A percentile compares a stretch with the other conserved stretches of the same genome.
Conservation (phyloP, 1,140 invertebrate genomes). For the Drosophila biarmipes region DNA sequence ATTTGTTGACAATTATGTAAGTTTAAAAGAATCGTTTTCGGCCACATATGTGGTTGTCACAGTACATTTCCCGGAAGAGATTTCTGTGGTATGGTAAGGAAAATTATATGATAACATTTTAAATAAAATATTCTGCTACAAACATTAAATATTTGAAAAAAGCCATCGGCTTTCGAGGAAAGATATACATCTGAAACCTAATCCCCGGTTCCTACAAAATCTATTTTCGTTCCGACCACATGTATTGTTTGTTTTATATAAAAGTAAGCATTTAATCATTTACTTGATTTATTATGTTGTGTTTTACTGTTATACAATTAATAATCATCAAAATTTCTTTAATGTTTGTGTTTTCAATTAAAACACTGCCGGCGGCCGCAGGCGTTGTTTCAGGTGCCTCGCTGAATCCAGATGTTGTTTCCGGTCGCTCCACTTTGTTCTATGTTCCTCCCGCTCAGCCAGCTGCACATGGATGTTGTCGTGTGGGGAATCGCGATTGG, state of each 20-base stretch:
- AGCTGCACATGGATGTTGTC: constrained; percentile 45
- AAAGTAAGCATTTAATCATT: constrained; percentile 75
- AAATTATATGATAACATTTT: too few relatives aligned
- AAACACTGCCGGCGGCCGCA: constrained; percentile 64
- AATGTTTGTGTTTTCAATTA: constrained; percentile 61
- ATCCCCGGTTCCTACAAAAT: neutral
- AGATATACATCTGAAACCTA: too few relatives aligned
- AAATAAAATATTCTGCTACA: too few relatives aligned
- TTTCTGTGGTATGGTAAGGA: too few relatives aligned
- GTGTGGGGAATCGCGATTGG: constrained; percentile 12
- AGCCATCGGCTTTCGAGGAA: too few relatives aligned
- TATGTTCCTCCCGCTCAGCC: constrained; percentile 48
- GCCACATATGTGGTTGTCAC: too few relatives aligned
- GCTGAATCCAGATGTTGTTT: constrained; percentile 27
- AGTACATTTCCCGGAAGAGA: too few relatives aligned
- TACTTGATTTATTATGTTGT: constrained; percentile 80
- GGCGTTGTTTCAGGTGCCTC: constrained; percentile 34
- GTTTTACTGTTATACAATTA: constrained; percentile 78
- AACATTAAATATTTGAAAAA: too few relatives aligned
- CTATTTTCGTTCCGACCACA: constrained; percentile 12
- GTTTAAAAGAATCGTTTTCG: too few relatives aligned
- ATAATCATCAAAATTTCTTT: constrained; percentile 80
- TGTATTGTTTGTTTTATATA: constrained; percentile 57
- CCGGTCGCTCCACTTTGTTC: constrained; percentile 39
- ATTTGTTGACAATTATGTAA: too few relatives aligned